Evolutionary conservation across 2,888 invertebrate genomes (phyloP), one percentile per base, ranked within the genome.

Genomic region (Myopa tessellatipennis): DNA sequence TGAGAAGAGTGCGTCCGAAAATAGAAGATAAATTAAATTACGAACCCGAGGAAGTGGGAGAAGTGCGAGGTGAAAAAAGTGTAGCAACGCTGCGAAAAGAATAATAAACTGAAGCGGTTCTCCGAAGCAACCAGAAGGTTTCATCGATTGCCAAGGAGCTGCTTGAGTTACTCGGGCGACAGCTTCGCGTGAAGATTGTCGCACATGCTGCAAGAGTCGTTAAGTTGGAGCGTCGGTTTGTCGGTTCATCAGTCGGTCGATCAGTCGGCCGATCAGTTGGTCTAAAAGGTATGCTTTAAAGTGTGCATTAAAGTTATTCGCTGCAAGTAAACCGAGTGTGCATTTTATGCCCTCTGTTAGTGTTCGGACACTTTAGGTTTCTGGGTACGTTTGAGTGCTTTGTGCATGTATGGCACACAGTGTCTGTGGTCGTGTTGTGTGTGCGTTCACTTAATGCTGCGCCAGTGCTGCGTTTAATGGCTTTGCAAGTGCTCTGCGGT

Each of bases 341-440:
- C 16, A 8, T 55, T 14, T 50, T 14, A 14, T 14, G 8, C 50
- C 1, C 14, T 14, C 50, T 14, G 1, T 8, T 14, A 50, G 50
- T 14, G 50, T 50, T 50, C 3, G 26, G 26, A 26, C 26, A 26
- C 26, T 50, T 10, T 2, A n/a, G 14, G 16, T 1, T 55, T 12
- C n/a, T 55, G 8, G n/a, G 55, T 16, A 12, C 16, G 16, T n/a
- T 55, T 5, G n/a, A 55, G n/a, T 55, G 55, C n/a, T 45, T 55
- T 16, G 5, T 55, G 55, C 45, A 45, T 45, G 45, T 10, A 45
- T 12, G 3, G 16, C 55, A 55, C 5, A 2, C 10, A 55, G 67
- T 67, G 67, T 38, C n/a, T 67, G 38, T 40, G 67, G 12, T 67
- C 36, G 38, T 34, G 12, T 67, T 67, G 38, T 34, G 67, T 40